phyloP scores from a whole-genome alignment of 2,113 vertebrate genomes.

The Anseranas semipalmata region DNA sequence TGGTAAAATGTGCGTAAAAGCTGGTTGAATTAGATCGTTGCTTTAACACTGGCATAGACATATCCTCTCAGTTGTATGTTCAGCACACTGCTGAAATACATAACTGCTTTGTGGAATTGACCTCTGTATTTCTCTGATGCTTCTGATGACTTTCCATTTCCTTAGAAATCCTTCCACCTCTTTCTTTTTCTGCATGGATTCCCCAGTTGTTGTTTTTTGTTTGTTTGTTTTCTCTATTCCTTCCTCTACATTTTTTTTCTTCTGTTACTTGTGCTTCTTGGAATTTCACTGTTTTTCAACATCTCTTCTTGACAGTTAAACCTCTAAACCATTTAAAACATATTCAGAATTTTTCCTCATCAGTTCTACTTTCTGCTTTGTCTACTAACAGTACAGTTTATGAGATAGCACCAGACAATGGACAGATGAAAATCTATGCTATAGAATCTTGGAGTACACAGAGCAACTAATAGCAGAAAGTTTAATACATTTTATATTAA shows the following conservation, averaged over 20 bases:
- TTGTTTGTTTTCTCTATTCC: background rate
- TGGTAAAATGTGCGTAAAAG: too few relatives aligned
- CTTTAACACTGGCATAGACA: background rate
- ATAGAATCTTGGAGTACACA: too few relatives aligned
- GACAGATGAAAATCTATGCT: too few relatives aligned
- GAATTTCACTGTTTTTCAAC: background rate
- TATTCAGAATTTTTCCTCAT: too few relatives aligned
- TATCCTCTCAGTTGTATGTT: background rate
- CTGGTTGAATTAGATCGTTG: background rate
- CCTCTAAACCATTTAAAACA: too few relatives aligned
- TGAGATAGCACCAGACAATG: too few relatives aligned
- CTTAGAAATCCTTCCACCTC: background rate
- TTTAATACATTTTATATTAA: too few relatives aligned
- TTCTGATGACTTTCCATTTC: background rate
- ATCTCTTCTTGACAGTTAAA: background rate
- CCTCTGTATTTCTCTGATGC: background rate
- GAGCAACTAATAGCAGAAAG: too few relatives aligned
- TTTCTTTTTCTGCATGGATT: background rate
- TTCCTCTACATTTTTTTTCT: background rate
- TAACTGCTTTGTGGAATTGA: background rate
- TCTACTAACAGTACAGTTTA: too few relatives aligned
- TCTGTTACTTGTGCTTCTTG: background rate
- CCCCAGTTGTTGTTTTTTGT: too few relatives aligned
- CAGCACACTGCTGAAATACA: background rate
- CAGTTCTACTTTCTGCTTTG: too few relatives aligned